Base-by-base conservation (phyloP, 2,797 vertebrate species). In the Syndactyla subalaris region DNA sequence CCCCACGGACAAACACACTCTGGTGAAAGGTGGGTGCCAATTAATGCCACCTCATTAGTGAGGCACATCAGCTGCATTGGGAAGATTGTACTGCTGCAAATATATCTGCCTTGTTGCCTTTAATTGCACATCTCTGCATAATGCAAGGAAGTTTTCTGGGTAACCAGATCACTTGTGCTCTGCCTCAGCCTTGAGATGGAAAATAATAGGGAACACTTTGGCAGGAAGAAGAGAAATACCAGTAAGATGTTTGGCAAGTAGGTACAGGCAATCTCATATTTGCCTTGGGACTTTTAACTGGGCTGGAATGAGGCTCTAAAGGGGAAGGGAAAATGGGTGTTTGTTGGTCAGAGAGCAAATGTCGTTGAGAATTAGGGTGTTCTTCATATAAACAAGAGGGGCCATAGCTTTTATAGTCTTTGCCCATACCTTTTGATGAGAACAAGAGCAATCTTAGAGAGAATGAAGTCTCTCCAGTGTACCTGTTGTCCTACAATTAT, bases 1-100 rank as follows among this genome's bases (percentile, higher is more conserved):
- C 68, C 98, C 98, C 57, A 99, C 99, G 0, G 99, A 99, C 97
- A 99, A 99, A 90, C 99, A 99, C 92, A 99, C 99, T 8, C 91
- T 99, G 94, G 99, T 99, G 49, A 99, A 99, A 99, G 99, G 99
- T 99, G 87, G 86, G 98, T 89, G 34, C 20, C 22, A 52, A 48
- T 61, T 55, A 12, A 3, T 32, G 34, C 18, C 55, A 9, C 8
- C 36, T 27, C 49, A 9, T 10, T 46, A 22, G 0, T 63, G 18
- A 16, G 57, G 15, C 19, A 4, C 24, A 21, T 23, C 3, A 17
- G 39, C 45, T 71, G 52, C 7, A 1, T 43, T 16, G 12, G 39
- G 52, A 59, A 73, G 49, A 11, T 22, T 21, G 41, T 59, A 19
- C 66, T 51, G 26, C 63, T 65, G 36, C 11, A 54, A 52, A 45